Conservation (phyloP, 2,113 vertebrate genomes). For the Emydocephalus ijimae region DNA sequence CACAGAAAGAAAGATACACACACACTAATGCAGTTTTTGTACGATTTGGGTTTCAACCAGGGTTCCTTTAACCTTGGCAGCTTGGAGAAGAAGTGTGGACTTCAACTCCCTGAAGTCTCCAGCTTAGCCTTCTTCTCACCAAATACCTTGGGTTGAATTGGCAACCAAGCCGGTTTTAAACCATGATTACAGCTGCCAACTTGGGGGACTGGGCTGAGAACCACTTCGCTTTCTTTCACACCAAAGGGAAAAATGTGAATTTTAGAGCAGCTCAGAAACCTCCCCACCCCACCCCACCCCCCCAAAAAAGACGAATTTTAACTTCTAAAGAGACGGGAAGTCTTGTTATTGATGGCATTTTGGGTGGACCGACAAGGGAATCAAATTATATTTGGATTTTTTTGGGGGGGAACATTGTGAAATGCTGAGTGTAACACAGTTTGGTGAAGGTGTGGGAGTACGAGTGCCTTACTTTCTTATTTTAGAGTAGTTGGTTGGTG, state of each 20-base stretch:
- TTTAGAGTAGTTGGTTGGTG: not conserved
- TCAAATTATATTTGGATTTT: not conserved
- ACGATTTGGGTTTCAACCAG: not conserved
- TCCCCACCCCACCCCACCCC: too few species aligned
- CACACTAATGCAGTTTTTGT: not conserved
- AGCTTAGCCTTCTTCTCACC: not conserved
- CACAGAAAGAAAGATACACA: not conserved
- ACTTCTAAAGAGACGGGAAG: not conserved
- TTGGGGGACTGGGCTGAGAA: not conserved
- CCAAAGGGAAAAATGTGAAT: not conserved
- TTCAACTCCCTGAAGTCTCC: not conserved
- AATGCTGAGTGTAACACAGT: not conserved
- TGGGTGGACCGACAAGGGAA: not conserved
- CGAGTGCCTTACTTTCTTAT: not conserved
- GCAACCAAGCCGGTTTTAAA: not conserved
- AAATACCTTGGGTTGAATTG: not conserved
- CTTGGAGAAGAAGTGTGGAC: not conserved
- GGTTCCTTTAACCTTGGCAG: not conserved
- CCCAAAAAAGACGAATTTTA: not conserved
- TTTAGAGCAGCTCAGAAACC: not conserved
- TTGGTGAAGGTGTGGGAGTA: not conserved
- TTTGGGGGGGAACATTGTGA: not conserved
- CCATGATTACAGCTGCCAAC: not conserved
- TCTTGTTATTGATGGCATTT: not conserved
- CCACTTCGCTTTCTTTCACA: not conserved